These are phyloP conservation scores for Paramormyrops kingsleyae DNA, from an alignment of 2,113 vertebrate genomes.

Conservation along the genomic window DNA sequence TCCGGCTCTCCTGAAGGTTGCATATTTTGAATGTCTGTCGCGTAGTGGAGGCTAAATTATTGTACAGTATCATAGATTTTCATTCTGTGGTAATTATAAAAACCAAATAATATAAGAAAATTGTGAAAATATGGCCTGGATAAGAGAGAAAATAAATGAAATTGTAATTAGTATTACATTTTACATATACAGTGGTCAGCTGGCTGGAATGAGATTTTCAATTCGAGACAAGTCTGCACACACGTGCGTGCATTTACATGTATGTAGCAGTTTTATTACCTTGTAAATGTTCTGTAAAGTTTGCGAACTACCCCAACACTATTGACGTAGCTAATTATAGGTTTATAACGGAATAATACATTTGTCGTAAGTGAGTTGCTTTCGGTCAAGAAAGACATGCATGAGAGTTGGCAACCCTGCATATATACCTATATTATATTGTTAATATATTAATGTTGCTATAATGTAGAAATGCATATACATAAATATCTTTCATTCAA, in stretches of 20 bases:
- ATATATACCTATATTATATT: background rate
- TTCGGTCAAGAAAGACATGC: background rate
- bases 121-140: background rate
- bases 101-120: background rate
- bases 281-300: background rate
- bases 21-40: background rate
- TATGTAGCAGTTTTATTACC: background rate
- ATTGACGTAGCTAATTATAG: background rate
- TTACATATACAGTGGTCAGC: background rate
- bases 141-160: background rate
- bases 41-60: background rate
- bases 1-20: background rate
- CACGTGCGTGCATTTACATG: background rate
- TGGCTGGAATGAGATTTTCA: background rate
- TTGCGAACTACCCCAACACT: background rate
- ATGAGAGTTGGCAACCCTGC: background rate
- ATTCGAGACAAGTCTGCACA: background rate
- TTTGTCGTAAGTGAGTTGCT: background rate
- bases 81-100: background rate
- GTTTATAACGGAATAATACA: background rate
- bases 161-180: background rate
- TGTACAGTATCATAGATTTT: background rate
- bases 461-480: background rate
- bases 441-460: background rate
- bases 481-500: background rate